These are phyloP conservation scores for Phalacrocorax brasilianus DNA, from an alignment of 2,113 vertebrate genomes.

Conservation along the genomic window DNA sequence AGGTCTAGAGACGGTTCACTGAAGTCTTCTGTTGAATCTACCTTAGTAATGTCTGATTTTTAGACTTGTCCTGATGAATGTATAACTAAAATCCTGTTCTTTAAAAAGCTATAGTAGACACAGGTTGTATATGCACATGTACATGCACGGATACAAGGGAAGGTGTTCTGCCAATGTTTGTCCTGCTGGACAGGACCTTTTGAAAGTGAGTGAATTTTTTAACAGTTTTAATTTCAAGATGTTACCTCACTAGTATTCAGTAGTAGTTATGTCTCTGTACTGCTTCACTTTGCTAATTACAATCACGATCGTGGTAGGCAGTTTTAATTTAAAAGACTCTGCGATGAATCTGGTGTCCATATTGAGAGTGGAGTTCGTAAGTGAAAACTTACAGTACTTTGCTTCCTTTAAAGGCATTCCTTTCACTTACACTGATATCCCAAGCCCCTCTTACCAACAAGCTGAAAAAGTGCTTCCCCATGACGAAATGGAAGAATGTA, in stretches of 20 bases:
- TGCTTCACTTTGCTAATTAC: conserved; percentile 53
- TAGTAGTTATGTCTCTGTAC: conserved; percentile 46
- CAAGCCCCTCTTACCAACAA: not conserved
- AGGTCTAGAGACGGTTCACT: conserved; percentile 35
- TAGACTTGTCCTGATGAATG: conserved; percentile 68
- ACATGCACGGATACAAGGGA: conserved; percentile 64
- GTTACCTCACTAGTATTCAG: conserved; percentile 71
- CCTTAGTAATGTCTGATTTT: conserved; percentile 33
- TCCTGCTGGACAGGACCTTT: conserved; percentile 78
- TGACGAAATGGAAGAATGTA: not conserved
- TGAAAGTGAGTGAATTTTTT: conserved; percentile 66
- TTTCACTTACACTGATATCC: not conserved
- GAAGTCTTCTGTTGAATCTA: conserved; percentile 48
- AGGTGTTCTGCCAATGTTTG: conserved; percentile 64
- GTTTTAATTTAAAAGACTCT: conserved; percentile 47
- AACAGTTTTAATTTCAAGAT: conserved; percentile 67
- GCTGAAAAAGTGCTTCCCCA: conserved; percentile 23
- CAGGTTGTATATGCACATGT: conserved; percentile 67
- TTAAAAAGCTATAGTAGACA: conserved; percentile 55
- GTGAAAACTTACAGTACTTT: not conserved
- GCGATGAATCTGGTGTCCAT: not conserved
- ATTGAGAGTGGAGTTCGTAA: conserved; percentile 27
- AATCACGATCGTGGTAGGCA: conserved; percentile 24
- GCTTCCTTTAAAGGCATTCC: conserved; percentile 32
- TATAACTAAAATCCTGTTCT: conserved; percentile 62